These are phyloP conservation scores for Boleophthalmus pectinirostris DNA, from an alignment of 2,113 vertebrate genomes.

Conservation along the genomic window DNA sequence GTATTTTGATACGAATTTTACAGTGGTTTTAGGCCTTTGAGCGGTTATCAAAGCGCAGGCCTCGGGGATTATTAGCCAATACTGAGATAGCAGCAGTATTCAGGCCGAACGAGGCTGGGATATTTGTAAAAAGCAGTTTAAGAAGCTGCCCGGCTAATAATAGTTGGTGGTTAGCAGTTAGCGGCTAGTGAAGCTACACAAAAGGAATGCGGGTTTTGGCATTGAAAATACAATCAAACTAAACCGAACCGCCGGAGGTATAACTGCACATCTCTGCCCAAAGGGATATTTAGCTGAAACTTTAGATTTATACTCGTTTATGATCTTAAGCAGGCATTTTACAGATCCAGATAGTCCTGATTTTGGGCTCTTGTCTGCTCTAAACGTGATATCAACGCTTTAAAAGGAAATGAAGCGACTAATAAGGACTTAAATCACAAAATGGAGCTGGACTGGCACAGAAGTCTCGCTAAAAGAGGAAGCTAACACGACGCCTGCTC, in stretches of 20 bases:
- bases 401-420: not conserved
- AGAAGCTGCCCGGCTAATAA: not conserved
- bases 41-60: too few species aligned
- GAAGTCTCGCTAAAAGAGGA: not conserved
- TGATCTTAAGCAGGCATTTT: not conserved
- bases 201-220: constrained; percentile 47
- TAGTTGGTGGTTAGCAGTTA: constrained; percentile 2
- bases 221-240: constrained; percentile 9
- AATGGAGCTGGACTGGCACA: not conserved
- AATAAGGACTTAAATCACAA: not conserved
- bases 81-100: not conserved
- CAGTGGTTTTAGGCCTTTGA: not conserved
- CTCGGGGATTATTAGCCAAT: not conserved
- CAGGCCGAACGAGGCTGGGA: not conserved
- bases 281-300: not conserved
- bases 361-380: not conserved
- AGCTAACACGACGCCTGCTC: constrained; percentile 1
- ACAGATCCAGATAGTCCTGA: not conserved
- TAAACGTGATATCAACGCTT: not conserved
- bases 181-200: constrained; percentile 36
- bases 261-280: not conserved
- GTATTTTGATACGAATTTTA: not conserved
- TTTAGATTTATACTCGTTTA: not conserved
- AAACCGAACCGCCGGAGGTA: not conserved
- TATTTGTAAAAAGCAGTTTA: not conserved